phyloP scores from a whole-genome alignment of 2,797 vertebrate genomes.

The Botia kubotai region DNA sequence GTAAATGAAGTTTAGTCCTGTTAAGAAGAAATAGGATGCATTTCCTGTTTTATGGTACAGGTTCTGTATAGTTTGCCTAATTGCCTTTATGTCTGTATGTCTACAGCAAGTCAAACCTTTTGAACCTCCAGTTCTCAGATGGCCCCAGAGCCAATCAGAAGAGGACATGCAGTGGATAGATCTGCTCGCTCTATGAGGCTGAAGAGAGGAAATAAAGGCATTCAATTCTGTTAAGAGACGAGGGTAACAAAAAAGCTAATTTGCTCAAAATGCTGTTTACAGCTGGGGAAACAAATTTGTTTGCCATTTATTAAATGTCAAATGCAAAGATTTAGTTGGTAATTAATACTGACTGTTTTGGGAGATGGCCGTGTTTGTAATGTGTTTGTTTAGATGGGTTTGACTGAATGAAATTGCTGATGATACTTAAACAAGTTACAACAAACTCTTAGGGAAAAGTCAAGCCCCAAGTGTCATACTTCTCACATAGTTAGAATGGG shows the following conservation, averaged over 20 bases:
- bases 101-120: not conserved
- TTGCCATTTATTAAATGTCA: slow-evolving; percentile 48
- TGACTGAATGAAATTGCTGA: slow-evolving; percentile 22
- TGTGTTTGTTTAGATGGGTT: slow-evolving; percentile 24
- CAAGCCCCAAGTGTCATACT: not conserved
- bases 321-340: slow-evolving; percentile 18
- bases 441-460: slow-evolving; percentile 15
- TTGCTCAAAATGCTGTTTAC: slow-evolving; percentile 8
- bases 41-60: not conserved
- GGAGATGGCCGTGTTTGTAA: not conserved
- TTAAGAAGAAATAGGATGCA: not conserved
- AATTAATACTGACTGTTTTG: slow-evolving; percentile 35
- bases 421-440: slow-evolving; percentile 16
- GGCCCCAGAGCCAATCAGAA: not conserved
- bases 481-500: not conserved
- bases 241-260: not conserved
- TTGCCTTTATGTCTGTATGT: not conserved
- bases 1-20: too few relatives aligned
- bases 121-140: not conserved
- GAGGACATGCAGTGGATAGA: not conserved
- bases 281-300: slow-evolving; percentile 20
- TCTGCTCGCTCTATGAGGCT: not conserved
- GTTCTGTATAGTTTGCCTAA: not conserved
- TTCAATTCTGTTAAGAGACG: not conserved
- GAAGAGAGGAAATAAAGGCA: not conserved